Conservation (phyloP, 2,888 invertebrate genomes). For the Eupithecia abbreviata region DNA sequence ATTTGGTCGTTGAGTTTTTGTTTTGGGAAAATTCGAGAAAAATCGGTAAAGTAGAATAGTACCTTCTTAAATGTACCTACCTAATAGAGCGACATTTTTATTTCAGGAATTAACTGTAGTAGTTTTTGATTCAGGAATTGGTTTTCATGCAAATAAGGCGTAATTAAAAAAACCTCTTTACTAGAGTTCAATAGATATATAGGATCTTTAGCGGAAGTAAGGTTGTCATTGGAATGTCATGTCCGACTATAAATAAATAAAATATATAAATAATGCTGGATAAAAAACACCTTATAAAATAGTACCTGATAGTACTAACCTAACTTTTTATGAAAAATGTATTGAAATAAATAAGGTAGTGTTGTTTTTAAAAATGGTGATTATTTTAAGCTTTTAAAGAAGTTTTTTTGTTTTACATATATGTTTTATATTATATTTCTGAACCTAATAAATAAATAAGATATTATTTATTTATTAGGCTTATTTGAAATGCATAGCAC, state of each 20-base stretch:
- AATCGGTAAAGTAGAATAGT: not conserved
- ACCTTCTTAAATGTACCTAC: not conserved
- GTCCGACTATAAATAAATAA: too few species aligned
- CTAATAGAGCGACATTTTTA: too few species aligned
- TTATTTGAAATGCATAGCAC: conserved; percentile 40
- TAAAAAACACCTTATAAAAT: too few species aligned
- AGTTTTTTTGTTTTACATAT: not conserved
- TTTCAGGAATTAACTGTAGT: not conserved
- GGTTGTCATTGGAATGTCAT: too few species aligned
- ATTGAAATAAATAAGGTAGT: not conserved
- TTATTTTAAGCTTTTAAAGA: not conserved
- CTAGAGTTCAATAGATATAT: too few species aligned
- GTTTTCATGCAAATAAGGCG: too few species aligned
- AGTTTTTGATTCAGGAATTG: not conserved
- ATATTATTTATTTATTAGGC: too few species aligned
- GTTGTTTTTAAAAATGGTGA: not conserved
- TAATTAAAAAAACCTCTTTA: too few species aligned
- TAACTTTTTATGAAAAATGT: not conserved
- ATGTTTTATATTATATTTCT: not conserved
- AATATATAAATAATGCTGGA: too few species aligned
- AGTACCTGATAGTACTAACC: not conserved
- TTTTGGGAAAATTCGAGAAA: conserved; percentile 24
- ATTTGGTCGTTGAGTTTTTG: conserved; percentile 48
- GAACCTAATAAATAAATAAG: not conserved
- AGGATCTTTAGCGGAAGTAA: too few species aligned